These are phyloP conservation scores for Nothocercus julius DNA, from an alignment of 2,113 vertebrate species.

Conservation along the genomic window DNA sequence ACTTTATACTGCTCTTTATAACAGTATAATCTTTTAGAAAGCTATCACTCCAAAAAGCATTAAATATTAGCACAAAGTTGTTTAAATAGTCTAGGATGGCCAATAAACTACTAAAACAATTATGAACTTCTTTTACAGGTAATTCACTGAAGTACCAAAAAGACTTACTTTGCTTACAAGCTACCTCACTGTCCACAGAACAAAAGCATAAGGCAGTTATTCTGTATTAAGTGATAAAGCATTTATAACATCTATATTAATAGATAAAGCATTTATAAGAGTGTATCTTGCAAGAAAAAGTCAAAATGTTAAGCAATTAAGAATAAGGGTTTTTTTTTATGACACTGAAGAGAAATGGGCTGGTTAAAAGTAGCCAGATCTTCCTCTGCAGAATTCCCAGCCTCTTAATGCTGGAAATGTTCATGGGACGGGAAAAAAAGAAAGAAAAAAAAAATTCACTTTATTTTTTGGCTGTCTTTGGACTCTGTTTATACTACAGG, in stretches of 20 bases:
- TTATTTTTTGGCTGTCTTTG: background rate
- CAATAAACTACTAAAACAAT: background rate
- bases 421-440: background rate
- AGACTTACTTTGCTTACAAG: background rate
- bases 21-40: background rate
- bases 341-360: background rate
- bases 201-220: background rate
- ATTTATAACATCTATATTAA: background rate
- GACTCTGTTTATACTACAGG: background rate
- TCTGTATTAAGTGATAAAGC: background rate
- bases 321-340: too few relatives aligned
- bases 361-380: background rate
- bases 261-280: background rate
- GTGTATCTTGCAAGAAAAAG: background rate
- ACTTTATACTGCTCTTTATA: background rate
- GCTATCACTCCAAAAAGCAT: background rate
- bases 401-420: background rate
- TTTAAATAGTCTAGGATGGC: background rate
- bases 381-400: background rate
- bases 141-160: background rate
- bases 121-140: background rate
- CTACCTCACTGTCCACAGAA: background rate
- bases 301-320: background rate
- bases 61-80: background rate
- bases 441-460: too few relatives aligned